Base-by-base conservation (phyloP, 2,888 invertebrate species). In the Alsophila aescularia region DNA sequence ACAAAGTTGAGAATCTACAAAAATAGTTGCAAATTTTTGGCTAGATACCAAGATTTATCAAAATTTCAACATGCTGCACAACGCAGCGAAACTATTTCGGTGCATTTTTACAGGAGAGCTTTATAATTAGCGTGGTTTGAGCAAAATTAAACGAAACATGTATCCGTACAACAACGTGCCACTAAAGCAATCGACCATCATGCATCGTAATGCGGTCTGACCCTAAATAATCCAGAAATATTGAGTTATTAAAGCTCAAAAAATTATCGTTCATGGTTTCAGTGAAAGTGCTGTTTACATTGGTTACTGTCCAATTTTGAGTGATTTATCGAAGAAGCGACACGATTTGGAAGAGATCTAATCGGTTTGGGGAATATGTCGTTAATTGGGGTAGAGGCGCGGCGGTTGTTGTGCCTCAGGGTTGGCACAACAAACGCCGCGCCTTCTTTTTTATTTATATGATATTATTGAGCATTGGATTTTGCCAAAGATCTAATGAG, bases 161-260 rank as follows among this genome's bases (percentile, higher is more conserved):
- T 24, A 24, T 24, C 7, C 4, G 24, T 24, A 24, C 7, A 24
- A 6, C 29, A 1, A 29, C 4, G 1, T 9, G n/a, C 9, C 10
- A 10, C 10, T 1, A 10, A 29, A 29, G 27, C 27, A 9, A 18
- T 42, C 31, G 31, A 32, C 12, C n/a, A 5, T 32, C 13, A 32
- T 3, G 13, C 13, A 4, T n/a, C 29, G 15, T 29, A 35, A 31
- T 40, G 43, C 6, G 29, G 0, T 13, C 35, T 6, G n/a, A 31
- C 34, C 45, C 35, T 45, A 71, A 58, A 72, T n/a, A 73, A 58
- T 62, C 57, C 57, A 55, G 58, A 58, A 63, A 64, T 73, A 81
- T 82, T 79, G 69, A 80, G 79, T 72, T 77, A 75, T 80, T 79
- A 78, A 73, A 64, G 60, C 54, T 48, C 27, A 37, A 45, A 56